Conservation (phyloP, 2,113 vertebrate genomes). For the Xyliphius kryptos region DNA sequence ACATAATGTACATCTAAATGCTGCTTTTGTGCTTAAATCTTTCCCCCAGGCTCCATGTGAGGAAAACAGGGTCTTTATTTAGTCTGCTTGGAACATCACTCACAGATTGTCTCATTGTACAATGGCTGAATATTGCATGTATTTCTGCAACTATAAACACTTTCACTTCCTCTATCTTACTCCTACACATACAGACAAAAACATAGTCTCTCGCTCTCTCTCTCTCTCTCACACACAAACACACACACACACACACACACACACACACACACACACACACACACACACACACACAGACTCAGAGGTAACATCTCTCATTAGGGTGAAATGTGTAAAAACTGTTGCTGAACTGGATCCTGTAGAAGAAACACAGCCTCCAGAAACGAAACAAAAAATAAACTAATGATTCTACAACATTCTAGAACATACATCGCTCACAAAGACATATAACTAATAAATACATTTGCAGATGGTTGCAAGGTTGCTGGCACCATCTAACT, state of each 20-base stretch:
- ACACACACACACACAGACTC: not conserved
- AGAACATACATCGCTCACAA: not conserved
- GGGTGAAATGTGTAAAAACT: no score
- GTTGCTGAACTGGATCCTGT: no score
- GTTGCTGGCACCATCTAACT: no score
- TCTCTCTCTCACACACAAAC: constrained; percentile 18
- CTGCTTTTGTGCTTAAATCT: not conserved
- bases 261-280: not conserved
- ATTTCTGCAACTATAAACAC: not conserved
- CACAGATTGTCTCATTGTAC: not conserved
- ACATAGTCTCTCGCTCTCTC: no score
- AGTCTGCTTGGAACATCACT: not conserved
- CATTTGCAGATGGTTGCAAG: no score
- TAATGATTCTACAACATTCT: not conserved
- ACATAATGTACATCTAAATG: constrained; percentile 2
- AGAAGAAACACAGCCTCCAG: not conserved
- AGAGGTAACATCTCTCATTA: not conserved
- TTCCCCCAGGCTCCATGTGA: not conserved
- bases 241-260: not conserved
- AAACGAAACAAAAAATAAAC: no score
- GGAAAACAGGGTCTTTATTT: not conserved
- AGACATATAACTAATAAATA: not conserved
- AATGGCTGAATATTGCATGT: not conserved
- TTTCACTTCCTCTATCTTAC: not conserved
- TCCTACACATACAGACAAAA: no score